Percentiles rank a stretch among this genome's conserved stretches.
Evolutionary conservation across 2,113 vertebrate species (phyloP).

Genomic region (Gymnogyps californianus): DNA sequence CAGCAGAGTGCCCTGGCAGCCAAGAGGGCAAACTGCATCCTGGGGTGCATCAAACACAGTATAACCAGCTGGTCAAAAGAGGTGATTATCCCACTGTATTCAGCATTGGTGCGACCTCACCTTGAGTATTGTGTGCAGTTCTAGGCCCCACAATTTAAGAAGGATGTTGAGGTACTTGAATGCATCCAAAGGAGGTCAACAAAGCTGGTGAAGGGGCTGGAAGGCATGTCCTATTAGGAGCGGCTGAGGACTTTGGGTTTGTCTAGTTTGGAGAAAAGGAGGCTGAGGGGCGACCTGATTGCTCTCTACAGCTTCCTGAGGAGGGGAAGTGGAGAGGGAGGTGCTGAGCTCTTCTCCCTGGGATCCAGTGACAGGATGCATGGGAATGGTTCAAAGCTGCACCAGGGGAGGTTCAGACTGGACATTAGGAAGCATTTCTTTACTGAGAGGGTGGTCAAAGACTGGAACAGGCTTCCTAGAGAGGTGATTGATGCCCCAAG

Average conservation of each 20-base stretch:
- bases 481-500: too few relatives aligned
- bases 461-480: not conserved
- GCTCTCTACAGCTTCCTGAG: not conserved
- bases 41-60: not conserved
- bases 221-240: too few relatives aligned
- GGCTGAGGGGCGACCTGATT: not conserved
- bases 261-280: not conserved
- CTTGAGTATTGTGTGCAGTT: too few relatives aligned
- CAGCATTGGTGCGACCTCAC: too few relatives aligned
- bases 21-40: not conserved
- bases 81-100: not conserved
- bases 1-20: not conserved
- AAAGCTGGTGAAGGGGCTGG: not conserved
- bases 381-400: not conserved
- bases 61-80: not conserved
- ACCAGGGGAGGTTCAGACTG: not conserved
- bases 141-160: too few relatives aligned
- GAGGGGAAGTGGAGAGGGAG: not conserved
- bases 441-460: not conserved
- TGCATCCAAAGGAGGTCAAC: not conserved
- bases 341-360: not conserved
- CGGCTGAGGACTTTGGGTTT: not conserved
- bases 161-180: too few relatives aligned
- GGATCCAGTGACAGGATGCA: not conserved
- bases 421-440: not conserved